Base-by-base conservation (phyloP, 2,797 vertebrate species). In the Acanthurus lineatus region DNA sequence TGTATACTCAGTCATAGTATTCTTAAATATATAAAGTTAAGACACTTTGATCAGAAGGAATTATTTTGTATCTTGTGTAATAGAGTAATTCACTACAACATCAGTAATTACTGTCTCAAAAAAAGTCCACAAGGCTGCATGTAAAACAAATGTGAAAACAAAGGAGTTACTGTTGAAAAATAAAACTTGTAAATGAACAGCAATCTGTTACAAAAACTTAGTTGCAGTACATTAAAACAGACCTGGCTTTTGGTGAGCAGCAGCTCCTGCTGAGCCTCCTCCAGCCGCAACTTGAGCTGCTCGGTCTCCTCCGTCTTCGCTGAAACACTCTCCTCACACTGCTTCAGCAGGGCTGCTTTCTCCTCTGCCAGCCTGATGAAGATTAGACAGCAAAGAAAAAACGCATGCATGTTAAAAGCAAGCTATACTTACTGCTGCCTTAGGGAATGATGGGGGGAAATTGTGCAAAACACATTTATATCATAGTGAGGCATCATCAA, bases 311-410 rank as follows among this genome's bases (percentile, higher is more conserved):
- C 85, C 2, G 45, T 79, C 63, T 89, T 94, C 25, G 68, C 86
- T 40, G 83, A 85, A 44, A 95, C 47, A 0, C 19, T 89, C 12
- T 94, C 92, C 81, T 95, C 94, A 87, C 91, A 95, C 59, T 94
- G 90, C 76, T 83, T 92, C 61, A 82, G 69, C 51, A 95, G 63
- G 7, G 54, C 49, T 1, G 76, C 59, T 83, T 82, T 94, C 79
- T 91, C 88, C 42, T 91, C 93, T 28, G 76, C 73, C 51, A 82
- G 49, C 63, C 93, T 94, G 70, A 1, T 10, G 59, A 20, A 69
- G 19, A 81, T 35, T 5, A 44, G 28, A 75, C 10, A 82, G 6
- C 10, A 69, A 20, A 52, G 9, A 53, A 12, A 78, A 1, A 17
- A 42, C 71, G 69, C 8, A 47, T 4, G 44, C 9, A 64, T 17